phyloP scores from a whole-genome alignment of 2,113 vertebrate genomes.

The Corythaeola cristata region DNA sequence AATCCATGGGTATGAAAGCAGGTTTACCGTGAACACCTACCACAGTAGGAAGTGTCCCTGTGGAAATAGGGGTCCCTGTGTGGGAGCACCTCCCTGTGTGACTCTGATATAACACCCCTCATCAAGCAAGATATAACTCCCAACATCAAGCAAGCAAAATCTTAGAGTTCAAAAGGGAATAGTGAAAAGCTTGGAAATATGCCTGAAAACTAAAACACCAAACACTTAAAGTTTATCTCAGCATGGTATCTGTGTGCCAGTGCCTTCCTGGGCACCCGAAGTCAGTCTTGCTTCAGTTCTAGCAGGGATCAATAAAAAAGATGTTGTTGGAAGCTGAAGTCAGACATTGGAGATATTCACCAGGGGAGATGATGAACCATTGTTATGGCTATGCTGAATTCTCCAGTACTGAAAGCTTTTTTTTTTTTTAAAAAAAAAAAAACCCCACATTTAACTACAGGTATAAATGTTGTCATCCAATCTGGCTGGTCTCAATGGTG shows the following conservation, averaged over 20 bases:
- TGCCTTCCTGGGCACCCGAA: not conserved
- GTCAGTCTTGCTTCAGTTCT: not conserved
- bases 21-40: fast-evolving
- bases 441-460: not conserved
- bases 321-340: not conserved
- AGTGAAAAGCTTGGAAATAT: not conserved
- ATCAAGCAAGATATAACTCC: too few species aligned
- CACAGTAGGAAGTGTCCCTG: not conserved
- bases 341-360: not conserved
- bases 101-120: not conserved
- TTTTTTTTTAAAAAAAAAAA: not conserved
- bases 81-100: not conserved
- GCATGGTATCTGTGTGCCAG: fast-evolving
- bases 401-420: not conserved
- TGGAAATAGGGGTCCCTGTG: not conserved
- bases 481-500: not conserved
- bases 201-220: not conserved
- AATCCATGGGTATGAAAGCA: not conserved
- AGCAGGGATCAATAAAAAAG: fast-evolving
- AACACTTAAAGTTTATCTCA: not conserved
- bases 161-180: not conserved
- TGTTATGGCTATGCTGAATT: not conserved
- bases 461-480: not conserved
- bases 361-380: not conserved
- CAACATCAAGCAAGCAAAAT: fast-evolving